Evolutionary conservation across 1,140 invertebrate genomes (phyloP).

Genomic region (Agraylea sexmaculata): DNA sequence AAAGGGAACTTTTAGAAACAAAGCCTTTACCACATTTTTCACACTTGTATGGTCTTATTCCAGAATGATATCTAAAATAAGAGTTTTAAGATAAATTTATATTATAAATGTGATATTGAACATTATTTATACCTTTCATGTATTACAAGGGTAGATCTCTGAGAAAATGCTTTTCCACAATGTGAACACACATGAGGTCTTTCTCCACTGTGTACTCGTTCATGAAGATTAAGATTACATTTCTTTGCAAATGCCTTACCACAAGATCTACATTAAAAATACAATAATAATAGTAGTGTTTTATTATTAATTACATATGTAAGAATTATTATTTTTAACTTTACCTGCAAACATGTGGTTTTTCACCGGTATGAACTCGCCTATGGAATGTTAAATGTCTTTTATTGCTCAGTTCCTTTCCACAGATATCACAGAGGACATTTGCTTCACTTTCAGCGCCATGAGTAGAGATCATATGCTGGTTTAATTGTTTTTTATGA

Average conservation of each 20-base stretch:
- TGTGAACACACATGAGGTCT: constrained; percentile 52
- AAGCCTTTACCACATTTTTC: constrained; percentile 53
- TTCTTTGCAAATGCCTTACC: constrained; percentile 51
- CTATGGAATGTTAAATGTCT: constrained; percentile 60
- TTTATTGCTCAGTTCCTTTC: constrained; percentile 60
- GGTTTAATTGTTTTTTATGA: constrained; percentile 41
- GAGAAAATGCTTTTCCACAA: constrained; percentile 68
- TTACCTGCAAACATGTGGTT: constrained; percentile 53
- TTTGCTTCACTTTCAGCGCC: constrained; percentile 40
- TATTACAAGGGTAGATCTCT: constrained; percentile 62
- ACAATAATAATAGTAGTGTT: background rate
- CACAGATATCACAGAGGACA: constrained; percentile 59
- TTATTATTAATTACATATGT: background rate
- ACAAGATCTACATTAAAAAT: constrained; percentile 41
- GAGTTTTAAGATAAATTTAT: constrained; percentile 1
- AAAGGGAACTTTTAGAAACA: constrained; percentile 49
- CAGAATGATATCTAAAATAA: constrained; percentile 50
- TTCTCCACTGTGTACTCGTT: constrained; percentile 52
- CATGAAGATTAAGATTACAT: constrained; percentile 48
- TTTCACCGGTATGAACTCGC: constrained; percentile 60
- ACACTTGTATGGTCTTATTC: constrained; percentile 64
- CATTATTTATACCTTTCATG: constrained; percentile 45
- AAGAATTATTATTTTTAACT: constrained; percentile 6
- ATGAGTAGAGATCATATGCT: constrained; percentile 45
- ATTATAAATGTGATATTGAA: background rate